Evolutionary conservation across 2,113 vertebrate species (phyloP), one percentile per base, ranked within the genome.

Genomic region (Hippocampus barbouri): DNA sequence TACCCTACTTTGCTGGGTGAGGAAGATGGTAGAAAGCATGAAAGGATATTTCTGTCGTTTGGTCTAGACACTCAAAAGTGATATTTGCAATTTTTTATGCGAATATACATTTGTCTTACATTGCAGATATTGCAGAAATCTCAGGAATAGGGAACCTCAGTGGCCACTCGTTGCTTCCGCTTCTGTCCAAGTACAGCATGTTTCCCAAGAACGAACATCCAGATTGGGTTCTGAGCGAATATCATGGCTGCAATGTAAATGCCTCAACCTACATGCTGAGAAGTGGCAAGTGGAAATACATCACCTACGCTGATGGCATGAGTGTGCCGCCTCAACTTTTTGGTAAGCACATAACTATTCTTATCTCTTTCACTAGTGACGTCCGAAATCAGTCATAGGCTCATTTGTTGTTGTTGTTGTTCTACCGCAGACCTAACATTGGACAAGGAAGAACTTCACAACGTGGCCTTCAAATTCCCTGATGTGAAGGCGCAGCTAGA

Each of bases 211-310:
- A 40, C 11, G 27, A 74, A 41, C 93, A 69, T 30, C 92, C 94
- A 10, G 81, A 87, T 0, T 98, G 96, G 97, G 90, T 94, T 51
- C 72, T 99, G 74, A 98, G 97, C 70, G 95, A 99, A 86, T 99
- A 95, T 85, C 97, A 99, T 0, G 97, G 97, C 0, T 97, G 95
- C 80, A 94, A 99, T 38, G 95, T 89, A 38, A 99, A 98, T 65
- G 91, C 95, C 23, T 99, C 97, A 25, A 92, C 91, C 5, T 99
- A 98, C 82, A 98, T 99, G 97, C 92, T 99, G 45, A 92, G 94
- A 81, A 91, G 75, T 5, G 89, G 88, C 57, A 86, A 41, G 0
- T 98, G 97, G 97, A 99, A 99, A 75, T 98, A 96, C 5, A 92
- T 98, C 11, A 30, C 95, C 0, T 99, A 96, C 51, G 86, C 94